Conservation (phyloP, 2,888 invertebrate species). For the Latheticus oryzae region DNA sequence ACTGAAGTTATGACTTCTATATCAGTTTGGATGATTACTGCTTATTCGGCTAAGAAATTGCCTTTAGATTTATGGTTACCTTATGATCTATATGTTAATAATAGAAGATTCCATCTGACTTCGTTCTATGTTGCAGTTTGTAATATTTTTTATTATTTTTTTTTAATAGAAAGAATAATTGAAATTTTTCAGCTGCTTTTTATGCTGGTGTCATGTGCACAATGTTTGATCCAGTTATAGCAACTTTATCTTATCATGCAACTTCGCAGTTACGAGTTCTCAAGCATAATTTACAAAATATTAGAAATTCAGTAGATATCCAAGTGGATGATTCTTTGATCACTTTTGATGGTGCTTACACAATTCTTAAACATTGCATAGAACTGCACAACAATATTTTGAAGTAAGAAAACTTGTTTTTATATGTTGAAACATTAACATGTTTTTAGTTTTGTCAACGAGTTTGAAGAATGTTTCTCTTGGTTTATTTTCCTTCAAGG, state of each 20-base stretch:
- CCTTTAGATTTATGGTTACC: conserved; percentile 1
- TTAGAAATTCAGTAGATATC: background rate
- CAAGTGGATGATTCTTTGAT: background rate
- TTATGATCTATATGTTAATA: background rate
- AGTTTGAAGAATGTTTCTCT: background rate
- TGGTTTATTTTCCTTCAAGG: too few relatives aligned
- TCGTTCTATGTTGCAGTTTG: too few relatives aligned
- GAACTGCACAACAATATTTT: background rate
- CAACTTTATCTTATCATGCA: conserved; percentile 1
- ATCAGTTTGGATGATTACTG: background rate
- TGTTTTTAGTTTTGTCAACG: background rate
- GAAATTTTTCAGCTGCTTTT: background rate
- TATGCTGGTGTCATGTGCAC: background rate
- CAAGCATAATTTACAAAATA: background rate
- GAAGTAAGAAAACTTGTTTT: background rate
- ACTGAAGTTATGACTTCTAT: background rate
- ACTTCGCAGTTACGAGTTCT: background rate
- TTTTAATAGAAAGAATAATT: background rate
- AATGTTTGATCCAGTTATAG: conserved; percentile 1
- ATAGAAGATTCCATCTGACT: too few relatives aligned
- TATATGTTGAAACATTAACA: background rate
- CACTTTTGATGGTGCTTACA: background rate
- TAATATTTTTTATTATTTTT: too few relatives aligned
- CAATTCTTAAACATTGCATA: background rate
- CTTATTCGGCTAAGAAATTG: background rate